These are phyloP conservation scores for Zaprionus kolodkinae DNA, from an alignment of 1,140 invertebrate genomes.

Conservation along the genomic window DNA sequence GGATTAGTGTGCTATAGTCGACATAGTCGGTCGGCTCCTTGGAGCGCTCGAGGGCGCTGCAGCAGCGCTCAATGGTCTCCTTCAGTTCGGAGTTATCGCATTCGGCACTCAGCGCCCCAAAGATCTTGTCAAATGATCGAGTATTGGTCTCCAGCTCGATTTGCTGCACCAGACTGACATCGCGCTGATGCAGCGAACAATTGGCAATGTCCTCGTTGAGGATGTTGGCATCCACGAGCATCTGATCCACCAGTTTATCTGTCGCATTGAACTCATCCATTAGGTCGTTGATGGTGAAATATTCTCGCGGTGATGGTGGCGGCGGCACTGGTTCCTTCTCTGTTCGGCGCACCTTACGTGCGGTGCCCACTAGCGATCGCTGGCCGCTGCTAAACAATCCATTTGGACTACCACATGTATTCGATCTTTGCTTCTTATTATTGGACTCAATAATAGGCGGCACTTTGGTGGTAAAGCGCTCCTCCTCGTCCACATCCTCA, in stretches of 20 bases:
- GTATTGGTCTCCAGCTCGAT: slow-evolving; percentile 49
- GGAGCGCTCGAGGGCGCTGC: slow-evolving; percentile 11
- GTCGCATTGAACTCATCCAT: slow-evolving; percentile 33
- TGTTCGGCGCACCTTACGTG: slow-evolving; percentile 6
- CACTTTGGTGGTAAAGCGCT: not conserved
- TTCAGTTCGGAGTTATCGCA: slow-evolving; percentile 10
- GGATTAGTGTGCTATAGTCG: not conserved
- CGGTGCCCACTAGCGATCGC: not conserved
- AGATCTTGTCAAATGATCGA: slow-evolving; percentile 27
- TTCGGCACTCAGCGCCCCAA: slow-evolving; percentile 17
- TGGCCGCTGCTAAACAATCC: not conserved
- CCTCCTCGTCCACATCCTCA: not conserved
- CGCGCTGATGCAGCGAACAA: slow-evolving; percentile 44
- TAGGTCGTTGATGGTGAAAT: slow-evolving; percentile 18
- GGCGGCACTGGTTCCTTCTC: slow-evolving; percentile 44
- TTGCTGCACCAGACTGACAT: slow-evolving; percentile 45
- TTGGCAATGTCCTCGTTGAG: slow-evolving; percentile 36
- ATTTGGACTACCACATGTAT: not conserved
- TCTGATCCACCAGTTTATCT: slow-evolving; percentile 39
- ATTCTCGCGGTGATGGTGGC: slow-evolving; percentile 60
- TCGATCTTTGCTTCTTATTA: not conserved
- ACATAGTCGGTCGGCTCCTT: not conserved
- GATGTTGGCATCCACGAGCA: slow-evolving; percentile 41
- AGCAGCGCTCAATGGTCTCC: slow-evolving; percentile 19
- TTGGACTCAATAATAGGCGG: not conserved